Evolutionary conservation across 2,797 vertebrate species (phyloP), one percentile per base, ranked within the genome.

Genomic region (Cossypha caffra): DNA sequence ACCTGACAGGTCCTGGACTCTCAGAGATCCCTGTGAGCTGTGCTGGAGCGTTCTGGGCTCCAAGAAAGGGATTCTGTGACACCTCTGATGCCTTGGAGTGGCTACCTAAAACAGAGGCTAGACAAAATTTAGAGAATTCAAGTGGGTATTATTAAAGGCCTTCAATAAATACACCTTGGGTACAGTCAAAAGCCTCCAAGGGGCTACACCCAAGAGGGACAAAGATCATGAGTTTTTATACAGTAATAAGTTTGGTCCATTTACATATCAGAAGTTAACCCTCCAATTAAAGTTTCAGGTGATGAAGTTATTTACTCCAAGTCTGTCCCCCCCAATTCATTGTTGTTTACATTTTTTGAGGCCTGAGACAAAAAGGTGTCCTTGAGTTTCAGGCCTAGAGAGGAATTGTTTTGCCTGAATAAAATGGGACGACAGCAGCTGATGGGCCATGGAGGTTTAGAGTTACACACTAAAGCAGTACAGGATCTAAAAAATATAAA

Each of bases 11-110:
- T 28, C 62, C 52, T 28, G 17, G 26, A 6, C 4, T 19, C 47
- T 18, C 33, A 4, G 45, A 11, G n/a, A 38, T 4, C 62, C 24
- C 47, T 2, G 0, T 3, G 71, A 24, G 74, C 26, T 2, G 0
- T 1, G 62, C 5, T 23, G 59, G 38, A 73, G 20, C 0, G 0
- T 8, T 31, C 10, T 8, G 2, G 19, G n/a, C 10, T 29, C 78
- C 13, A 2, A 8, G 4, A 38, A 35, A 18, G 25, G 31, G 45
- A 35, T 23, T 55, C 54, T 29, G 13, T 1, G 35, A 7, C 16
- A 3, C 0, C 2, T 78, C 37, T 55, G 31, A 10, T 71, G 52
- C 40, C 40, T 45, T 57, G 52, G n/a, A 45, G n/a, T 31, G 33
- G 13, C 28, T 21, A 1, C 42, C 42, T n/a, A 9, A 38, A 78